A percentile compares a stretch with the other conserved stretches of the same genome.
Conservation (phyloP, 2,113 vertebrate genomes). For the Marcusenius ussheri region DNA sequence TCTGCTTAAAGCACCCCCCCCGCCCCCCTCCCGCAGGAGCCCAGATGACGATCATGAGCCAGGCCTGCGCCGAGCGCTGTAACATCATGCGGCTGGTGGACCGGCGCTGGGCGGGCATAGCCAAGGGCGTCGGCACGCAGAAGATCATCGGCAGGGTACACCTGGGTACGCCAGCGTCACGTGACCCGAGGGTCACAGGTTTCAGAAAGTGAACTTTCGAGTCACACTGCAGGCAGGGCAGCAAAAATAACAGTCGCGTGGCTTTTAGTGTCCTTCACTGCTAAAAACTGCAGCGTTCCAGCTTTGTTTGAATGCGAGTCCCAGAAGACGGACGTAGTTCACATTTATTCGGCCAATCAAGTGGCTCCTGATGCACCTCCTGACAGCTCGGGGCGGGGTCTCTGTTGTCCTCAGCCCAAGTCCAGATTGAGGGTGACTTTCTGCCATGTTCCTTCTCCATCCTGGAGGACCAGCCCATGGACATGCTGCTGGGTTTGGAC, state of each 20-base stretch:
- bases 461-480: constrained; percentile 97
- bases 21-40: constrained; percentile 71
- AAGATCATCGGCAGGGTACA: constrained; percentile 97
- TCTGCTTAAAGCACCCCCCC: not conserved
- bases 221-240: not conserved
- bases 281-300: not conserved
- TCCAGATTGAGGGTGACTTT: constrained; percentile 96
- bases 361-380: not conserved
- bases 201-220: not conserved
- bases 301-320: constrained; percentile 12
- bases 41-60: constrained; percentile 99
- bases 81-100: constrained; percentile 98
- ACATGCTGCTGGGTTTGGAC: constrained; percentile 95
- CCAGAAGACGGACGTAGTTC: not conserved
- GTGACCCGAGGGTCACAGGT: not conserved
- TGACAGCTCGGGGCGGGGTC: not conserved
- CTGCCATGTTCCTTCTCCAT: constrained; percentile 95
- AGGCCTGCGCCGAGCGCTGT: constrained; percentile 92
- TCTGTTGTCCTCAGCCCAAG: constrained; percentile 74
- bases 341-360: not conserved
- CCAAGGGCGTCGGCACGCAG: constrained; percentile 95
- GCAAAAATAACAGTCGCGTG: not conserved
- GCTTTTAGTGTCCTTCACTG: not conserved
- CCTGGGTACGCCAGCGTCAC: constrained; percentile 63
- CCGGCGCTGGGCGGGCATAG: constrained; percentile 92